Base-by-base conservation (phyloP, 2,797 vertebrate species). In the Pachyuromys duprasi region DNA sequence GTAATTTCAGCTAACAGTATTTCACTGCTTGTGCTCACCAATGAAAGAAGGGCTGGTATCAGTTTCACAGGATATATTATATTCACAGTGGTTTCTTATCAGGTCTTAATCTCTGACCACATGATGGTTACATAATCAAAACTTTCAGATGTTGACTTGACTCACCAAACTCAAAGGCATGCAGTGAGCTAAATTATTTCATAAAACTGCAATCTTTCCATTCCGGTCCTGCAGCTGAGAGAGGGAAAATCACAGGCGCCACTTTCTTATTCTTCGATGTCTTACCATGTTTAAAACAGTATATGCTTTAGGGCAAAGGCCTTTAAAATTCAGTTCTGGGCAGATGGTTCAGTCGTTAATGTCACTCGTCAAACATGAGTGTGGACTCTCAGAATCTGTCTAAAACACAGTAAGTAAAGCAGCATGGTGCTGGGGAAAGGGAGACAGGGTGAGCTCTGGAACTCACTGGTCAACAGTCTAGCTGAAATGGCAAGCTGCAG, bases 161-260 rank as follows among this genome's bases (percentile, higher is more conserved):
- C 76, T 69, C 26, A 31, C 53, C 90, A 87, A 93, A 92, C 3
- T 79, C 74, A 90, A 92, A 91, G 69, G 4, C 72, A 67, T 6
- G 63, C 26, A 87, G 60, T 87, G 67, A 91, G 18, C 49, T 45
- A 76, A 91, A 78, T 93, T 83, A 53, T 84, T 75, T 87, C 49
- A 91, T 12, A 62, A 69, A 94, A 81, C 17, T 67, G 17, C 15
- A 72, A 13, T 79, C 45, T 65, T 81, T 39, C 53, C 17, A 69
- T 36, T 39, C 53, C 15, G 55, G 76, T 33, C 42, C 36, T 80
- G 4, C 7, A 28, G 18, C 24, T 80, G n/a, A 62, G n/a, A 55
- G 70, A 81, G 49, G 20, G 2, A 70, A 42, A n/a, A 55, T 39
- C 72, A 26, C 7, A 33, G 28, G 4, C 8, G 1, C 45, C 8